Conservation (phyloP, 2,113 vertebrate species). For the Rhegmatorhina hoffmannsi region DNA sequence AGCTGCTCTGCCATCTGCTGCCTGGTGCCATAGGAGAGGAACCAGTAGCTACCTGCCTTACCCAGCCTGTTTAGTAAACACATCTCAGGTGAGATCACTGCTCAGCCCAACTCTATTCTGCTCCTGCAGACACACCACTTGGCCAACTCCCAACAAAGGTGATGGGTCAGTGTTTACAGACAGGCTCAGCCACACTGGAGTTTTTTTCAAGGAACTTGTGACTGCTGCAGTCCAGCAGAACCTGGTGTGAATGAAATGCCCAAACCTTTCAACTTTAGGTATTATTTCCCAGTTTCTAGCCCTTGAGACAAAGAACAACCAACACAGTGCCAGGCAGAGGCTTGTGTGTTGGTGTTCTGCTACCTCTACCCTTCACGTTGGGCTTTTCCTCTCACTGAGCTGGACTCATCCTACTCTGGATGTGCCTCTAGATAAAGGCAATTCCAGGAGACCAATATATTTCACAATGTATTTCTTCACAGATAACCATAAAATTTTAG, state of each 20-base stretch:
- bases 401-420: background rate
- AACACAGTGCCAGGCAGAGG: fast-evolving
- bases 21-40: background rate
- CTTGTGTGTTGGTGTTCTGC: background rate
- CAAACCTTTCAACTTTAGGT: background rate
- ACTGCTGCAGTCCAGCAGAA: background rate
- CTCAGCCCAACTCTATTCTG: background rate
- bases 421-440: background rate
- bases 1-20: background rate
- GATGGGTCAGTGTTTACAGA: background rate
- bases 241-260: background rate
- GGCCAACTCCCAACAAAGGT: background rate
- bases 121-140: background rate
- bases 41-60: background rate
- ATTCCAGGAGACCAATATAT: background rate
- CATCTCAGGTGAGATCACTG: background rate
- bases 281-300: background rate
- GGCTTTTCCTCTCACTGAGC: background rate
- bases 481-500: background rate
- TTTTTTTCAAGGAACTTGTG: background rate
- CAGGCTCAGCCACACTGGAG: background rate
- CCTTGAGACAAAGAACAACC: background rate
- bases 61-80: conserved; percentile 15
- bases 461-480: background rate
- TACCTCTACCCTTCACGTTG: background rate